phyloP scores from a whole-genome alignment of 1,140 invertebrate genomes.

The Apis cerana region DNA sequence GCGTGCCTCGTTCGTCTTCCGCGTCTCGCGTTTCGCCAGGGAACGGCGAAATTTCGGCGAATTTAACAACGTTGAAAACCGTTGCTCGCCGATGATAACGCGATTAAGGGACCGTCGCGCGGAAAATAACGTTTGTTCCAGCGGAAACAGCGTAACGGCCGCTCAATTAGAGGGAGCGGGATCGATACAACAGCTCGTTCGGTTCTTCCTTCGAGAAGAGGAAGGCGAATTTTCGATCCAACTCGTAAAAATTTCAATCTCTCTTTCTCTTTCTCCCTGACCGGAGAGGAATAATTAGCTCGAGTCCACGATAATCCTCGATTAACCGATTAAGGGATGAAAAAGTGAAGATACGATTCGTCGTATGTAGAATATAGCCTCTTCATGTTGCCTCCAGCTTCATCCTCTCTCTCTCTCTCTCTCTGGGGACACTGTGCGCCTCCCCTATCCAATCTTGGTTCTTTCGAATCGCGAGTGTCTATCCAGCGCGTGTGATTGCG shows the following conservation, averaged over 20 bases:
- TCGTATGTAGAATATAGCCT: background rate
- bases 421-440: too few species aligned
- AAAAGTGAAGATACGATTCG: constrained; percentile 9
- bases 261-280: too few species aligned
- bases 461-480: too few species aligned
- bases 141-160: constrained; percentile 22
- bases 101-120: constrained; percentile 28
- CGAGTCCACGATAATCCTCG: constrained; percentile 9
- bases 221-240: background rate
- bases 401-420: too few species aligned
- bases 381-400: constrained; percentile 21
- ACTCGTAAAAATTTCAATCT: background rate
- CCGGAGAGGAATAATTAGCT: too few species aligned
- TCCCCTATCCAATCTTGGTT: background rate
- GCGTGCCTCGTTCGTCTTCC: background rate
- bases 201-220: too few species aligned
- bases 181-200: constrained; percentile 6
- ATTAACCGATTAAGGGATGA: constrained; percentile 12
- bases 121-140: constrained; percentile 29
- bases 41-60: background rate
- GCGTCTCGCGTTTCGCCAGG: constrained; percentile 7
- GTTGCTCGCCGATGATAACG: constrained; percentile 10
- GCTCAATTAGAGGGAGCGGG: background rate
- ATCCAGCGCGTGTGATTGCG: background rate
- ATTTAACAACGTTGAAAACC: constrained; percentile 17